Conservation (phyloP, 2,797 vertebrate genomes). For the Gadopsis marmoratus region DNA sequence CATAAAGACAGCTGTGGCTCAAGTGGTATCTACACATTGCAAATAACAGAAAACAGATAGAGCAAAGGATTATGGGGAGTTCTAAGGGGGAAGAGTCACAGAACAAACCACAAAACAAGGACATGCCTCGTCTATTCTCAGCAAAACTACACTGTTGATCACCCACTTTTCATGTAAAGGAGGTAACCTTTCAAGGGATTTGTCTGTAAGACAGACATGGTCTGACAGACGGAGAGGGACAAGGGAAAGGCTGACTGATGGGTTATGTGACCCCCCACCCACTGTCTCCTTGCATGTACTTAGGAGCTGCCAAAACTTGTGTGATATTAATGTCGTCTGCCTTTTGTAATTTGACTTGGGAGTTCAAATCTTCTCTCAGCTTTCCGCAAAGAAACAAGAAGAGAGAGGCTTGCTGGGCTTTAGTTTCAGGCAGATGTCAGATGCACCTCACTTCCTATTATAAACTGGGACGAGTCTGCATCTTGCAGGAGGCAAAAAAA, state of each 20-base stretch:
- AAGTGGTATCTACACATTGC: slow-evolving; percentile 24
- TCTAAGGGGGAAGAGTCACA: background rate
- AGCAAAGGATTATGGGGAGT: slow-evolving; percentile 57
- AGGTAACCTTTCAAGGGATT: slow-evolving; percentile 40
- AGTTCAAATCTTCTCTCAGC: slow-evolving; percentile 76
- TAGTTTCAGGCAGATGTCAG: slow-evolving; percentile 64
- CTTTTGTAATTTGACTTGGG: slow-evolving; percentile 78
- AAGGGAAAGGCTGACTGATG: slow-evolving; percentile 60
- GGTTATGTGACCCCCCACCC: slow-evolving; percentile 36
- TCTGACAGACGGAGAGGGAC: slow-evolving; percentile 39
- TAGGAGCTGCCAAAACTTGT: slow-evolving; percentile 76
- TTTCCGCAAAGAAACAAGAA: slow-evolving; percentile 21
- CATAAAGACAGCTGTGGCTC: slow-evolving; percentile 23
- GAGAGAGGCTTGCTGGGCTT: slow-evolving; percentile 51
- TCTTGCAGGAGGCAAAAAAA: slow-evolving; percentile 29
- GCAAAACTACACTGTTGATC: slow-evolving; percentile 32
- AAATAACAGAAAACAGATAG: slow-evolving; percentile 32
- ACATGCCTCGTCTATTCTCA: slow-evolving; percentile 24
- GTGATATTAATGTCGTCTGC: slow-evolving; percentile 83
- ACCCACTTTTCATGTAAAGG: slow-evolving; percentile 30
- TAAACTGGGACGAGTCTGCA: slow-evolving; percentile 59
- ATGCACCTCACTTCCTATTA: slow-evolving; percentile 63
- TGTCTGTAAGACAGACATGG: slow-evolving; percentile 34
- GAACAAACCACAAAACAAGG: slow-evolving; percentile 35
- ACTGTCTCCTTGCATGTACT: slow-evolving; percentile 63